These are phyloP conservation scores for Oostethus manadensis DNA, from an alignment of 2,113 vertebrate species.

Conservation along the genomic window DNA sequence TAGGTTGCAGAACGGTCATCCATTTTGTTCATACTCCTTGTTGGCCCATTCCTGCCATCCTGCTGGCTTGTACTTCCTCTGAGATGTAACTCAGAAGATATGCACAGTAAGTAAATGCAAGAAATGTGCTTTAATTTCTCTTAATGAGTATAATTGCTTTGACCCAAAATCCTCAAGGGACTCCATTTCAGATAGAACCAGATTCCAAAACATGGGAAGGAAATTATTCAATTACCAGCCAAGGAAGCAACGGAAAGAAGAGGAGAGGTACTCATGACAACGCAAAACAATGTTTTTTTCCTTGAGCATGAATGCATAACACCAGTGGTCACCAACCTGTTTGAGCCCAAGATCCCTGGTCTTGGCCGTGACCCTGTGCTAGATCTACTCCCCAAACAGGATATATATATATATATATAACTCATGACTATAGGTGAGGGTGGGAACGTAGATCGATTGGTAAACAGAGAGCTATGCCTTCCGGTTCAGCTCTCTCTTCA, in stretches of 20 bases:
- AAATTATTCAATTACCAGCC: constrained; percentile 3
- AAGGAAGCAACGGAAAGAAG: neutral
- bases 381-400: too few species aligned
- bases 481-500: too few species aligned
- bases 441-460: too few species aligned
- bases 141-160: constrained; percentile 28
- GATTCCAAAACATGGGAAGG: constrained; percentile 2
- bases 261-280: neutral
- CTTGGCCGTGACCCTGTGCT: too few species aligned
- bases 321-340: too few species aligned
- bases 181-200: constrained; percentile 4
- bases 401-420: too few species aligned
- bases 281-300: too few species aligned
- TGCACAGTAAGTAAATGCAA: neutral
- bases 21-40: neutral
- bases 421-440: too few species aligned
- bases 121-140: constrained; percentile 3
- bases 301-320: too few species aligned
- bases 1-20: neutral
- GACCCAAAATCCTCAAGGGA: constrained; percentile 18
- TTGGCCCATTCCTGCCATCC: neutral
- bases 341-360: too few species aligned
- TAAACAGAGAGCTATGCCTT: too few species aligned
- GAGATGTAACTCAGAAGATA: neutral
- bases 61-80: neutral